phyloP scores from a whole-genome alignment of 2,797 vertebrate species.

The Pampus argenteus region DNA sequence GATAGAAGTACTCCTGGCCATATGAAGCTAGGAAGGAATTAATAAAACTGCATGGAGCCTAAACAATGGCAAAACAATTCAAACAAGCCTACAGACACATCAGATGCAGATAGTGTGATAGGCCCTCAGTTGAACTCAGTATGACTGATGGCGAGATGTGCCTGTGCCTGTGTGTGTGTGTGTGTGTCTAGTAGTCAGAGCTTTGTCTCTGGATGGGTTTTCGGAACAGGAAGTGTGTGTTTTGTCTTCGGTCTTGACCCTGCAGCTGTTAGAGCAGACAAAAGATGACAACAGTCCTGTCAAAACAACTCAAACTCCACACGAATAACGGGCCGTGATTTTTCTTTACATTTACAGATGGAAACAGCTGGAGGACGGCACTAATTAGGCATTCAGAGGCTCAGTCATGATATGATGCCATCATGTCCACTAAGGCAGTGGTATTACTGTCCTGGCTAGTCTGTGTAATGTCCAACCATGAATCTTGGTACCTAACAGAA shows the following conservation, averaged over 20 bases:
- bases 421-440: neutral
- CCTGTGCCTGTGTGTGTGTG: neutral
- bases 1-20: conserved; percentile 36
- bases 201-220: conserved; percentile 23
- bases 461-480: neutral
- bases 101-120: conserved; percentile 39
- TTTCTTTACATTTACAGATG: conserved; percentile 2
- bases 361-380: neutral
- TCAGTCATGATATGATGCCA: neutral
- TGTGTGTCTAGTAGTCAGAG: neutral
- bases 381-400: neutral
- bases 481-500: neutral
- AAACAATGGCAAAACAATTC: conserved; percentile 66
- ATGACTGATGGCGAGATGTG: neutral
- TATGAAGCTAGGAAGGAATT: conserved; percentile 39
- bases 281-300: conserved; percentile 34
- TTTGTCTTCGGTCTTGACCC: conserved; percentile 39
- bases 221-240: conserved; percentile 45
- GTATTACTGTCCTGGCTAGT: neutral
- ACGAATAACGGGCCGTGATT: neutral
- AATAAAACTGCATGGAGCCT: conserved; percentile 51
- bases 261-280: conserved; percentile 59
- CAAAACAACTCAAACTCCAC: conserved; percentile 36
- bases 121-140: conserved; percentile 10
- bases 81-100: conserved; percentile 57